Base-by-base conservation (phyloP, 2,888 invertebrate species). In the Linyphia triangularis region DNA sequence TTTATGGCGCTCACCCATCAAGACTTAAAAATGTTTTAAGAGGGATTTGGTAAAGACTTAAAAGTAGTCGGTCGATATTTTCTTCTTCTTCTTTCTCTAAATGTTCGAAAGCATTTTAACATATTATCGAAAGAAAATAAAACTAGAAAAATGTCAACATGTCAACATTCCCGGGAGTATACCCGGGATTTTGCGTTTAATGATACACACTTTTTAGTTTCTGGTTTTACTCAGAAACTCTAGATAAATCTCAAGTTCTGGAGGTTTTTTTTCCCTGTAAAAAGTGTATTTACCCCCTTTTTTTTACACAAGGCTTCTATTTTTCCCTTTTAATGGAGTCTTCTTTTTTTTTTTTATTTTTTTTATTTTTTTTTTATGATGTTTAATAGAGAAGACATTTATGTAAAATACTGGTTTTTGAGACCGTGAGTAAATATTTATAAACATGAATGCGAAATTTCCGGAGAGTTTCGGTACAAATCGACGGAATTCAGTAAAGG, bases 381-480 rank as follows among this genome's bases (percentile, higher is more conserved):
- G 73, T 70, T 86, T 86, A 86, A 86, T 86, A 81, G 86, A 86
- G 67, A 61, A 40, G 86, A 73, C 75, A 67, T 73, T 86, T 86
- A 86, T 86, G 86, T 59, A 86, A 86, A 86, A 79, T 73, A 81
- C 40, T 67, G 69, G 26, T 28, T n/a, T n/a, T 33, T 13, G 61
- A 51, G 59, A 33, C 28, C 19, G 16, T 28, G 65, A 65, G 86
- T 72, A 86, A 86, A 86, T 81, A 86, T 86, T 86, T 86, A 86
- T 86, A 86, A 86, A 81, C 86, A 81, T 75, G 73, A 86, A 86
- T 86, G 86, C 72, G 67, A 81, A 86, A 86, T 81, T 81, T 86
- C 75, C 59, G 57, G 37, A 67, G 24, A 28, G 63, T 51, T 63
- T 28, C 61, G 26, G 73, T 67, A 75, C 86, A 86, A 86, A 81